These are phyloP conservation scores for Cheiracanthium punctorium DNA, from an alignment of 2,888 invertebrate genomes.

Conservation along the genomic window DNA sequence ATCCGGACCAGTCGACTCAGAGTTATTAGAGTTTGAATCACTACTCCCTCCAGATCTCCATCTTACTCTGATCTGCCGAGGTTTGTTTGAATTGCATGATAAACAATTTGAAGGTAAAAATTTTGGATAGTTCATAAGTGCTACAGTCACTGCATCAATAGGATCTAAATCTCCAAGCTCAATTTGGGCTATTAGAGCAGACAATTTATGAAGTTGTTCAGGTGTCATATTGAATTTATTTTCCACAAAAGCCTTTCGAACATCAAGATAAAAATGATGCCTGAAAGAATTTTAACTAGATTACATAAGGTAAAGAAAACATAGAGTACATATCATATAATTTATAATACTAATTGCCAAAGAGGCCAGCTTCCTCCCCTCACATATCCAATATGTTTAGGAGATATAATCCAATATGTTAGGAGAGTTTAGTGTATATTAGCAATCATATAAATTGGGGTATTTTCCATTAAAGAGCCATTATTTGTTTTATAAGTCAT, in stretches of 20 bases:
- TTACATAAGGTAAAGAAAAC: too few species aligned
- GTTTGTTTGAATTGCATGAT: slow-evolving; percentile 25
- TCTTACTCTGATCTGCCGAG: slow-evolving; percentile 47
- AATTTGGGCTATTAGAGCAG: slow-evolving; percentile 86
- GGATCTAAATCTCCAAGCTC: slow-evolving; percentile 83
- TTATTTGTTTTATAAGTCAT: too few species aligned
- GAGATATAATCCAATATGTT: too few species aligned
- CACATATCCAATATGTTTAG: too few species aligned
- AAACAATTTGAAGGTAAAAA: slow-evolving; percentile 65
- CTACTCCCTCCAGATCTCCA: slow-evolving; percentile 61
- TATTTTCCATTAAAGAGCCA: too few species aligned
- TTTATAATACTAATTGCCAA: too few species aligned
- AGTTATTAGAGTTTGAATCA: slow-evolving; percentile 24
- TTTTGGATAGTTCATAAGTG: slow-evolving; percentile 71
- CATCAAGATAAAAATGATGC: slow-evolving; percentile 89
- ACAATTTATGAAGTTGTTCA: slow-evolving; percentile 83
- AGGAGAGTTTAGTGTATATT: too few species aligned
- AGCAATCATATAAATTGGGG: too few species aligned
- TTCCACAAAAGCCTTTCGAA: slow-evolving; percentile 85
- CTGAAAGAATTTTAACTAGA: too few species aligned
- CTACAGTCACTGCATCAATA: slow-evolving; percentile 24
- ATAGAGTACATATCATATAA: too few species aligned
- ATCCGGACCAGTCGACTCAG: background rate
- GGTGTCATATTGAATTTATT: slow-evolving; percentile 84
- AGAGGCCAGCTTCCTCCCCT: too few species aligned